Evolutionary conservation across 1,140 invertebrate species (phyloP).

Genomic region (Calliphora vicina): DNA sequence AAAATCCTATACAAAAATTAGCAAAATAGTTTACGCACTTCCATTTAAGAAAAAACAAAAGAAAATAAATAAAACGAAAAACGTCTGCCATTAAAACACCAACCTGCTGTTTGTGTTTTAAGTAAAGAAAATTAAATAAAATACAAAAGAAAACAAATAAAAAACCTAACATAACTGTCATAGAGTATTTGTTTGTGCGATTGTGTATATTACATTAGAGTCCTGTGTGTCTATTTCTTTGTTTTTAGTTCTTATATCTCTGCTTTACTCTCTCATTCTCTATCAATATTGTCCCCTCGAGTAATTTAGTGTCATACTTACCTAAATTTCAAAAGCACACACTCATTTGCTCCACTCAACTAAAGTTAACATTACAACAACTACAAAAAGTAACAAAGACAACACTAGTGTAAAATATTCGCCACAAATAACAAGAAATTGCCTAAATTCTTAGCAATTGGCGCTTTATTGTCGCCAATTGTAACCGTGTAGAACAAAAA

Average conservation of each 20-base stretch:
- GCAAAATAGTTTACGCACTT: background rate
- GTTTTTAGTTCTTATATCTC: background rate
- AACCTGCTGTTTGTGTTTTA: background rate
- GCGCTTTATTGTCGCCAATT: conserved; percentile 7
- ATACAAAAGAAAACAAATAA: background rate
- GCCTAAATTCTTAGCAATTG: background rate
- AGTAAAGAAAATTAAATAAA: background rate
- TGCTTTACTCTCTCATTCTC: background rate
- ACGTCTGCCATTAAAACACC: background rate
- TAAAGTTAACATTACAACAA: background rate
- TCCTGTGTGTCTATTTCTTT: background rate
- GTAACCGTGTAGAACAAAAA: background rate
- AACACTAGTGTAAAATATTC: background rate
- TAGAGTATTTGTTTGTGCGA: background rate
- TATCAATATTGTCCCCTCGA: background rate
- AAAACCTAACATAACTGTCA: too few relatives aligned
- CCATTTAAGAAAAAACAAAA: background rate
- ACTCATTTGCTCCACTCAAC: background rate
- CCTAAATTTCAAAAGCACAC: background rate
- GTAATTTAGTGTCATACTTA: conserved; percentile 5
- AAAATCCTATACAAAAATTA: too few relatives aligned
- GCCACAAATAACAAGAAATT: background rate
- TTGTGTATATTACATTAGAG: background rate
- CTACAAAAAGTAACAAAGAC: background rate
- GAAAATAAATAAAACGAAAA: background rate